Base-by-base conservation (phyloP, 2,113 vertebrate genomes). In the Mustela nigripes region DNA sequence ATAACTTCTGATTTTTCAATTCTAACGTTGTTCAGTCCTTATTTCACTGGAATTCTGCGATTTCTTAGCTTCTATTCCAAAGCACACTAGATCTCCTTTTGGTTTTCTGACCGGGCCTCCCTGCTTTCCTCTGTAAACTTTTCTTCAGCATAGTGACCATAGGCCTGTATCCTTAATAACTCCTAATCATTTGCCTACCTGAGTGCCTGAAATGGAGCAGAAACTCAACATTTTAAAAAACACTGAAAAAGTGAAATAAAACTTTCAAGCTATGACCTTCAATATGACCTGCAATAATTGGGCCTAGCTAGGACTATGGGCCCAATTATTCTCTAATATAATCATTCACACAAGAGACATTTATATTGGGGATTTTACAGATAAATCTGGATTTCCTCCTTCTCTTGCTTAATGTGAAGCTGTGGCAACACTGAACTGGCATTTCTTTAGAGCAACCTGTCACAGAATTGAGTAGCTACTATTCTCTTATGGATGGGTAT, bases 381-480 rank as follows among this genome's bases (percentile, higher is more conserved):
- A 48, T 62, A 71, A 79, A 84, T 88, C 60, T 96, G 71, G 53
- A 79, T 94, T 92, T 62, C 36, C 76, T 95, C 48, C 76, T 93
- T 80, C 15, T 85, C 28, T 96, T 91, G 21, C 53, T 80, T 76
- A 65, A 71, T 83, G 50, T 87, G 76, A 88, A 97, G 18, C 50
- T 87, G 39, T 50, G 26, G 53, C 78, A 78, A 71, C 11, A 71
- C 24, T 69, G n/a, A 73, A 33, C 4, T 79, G 48, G 22, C 33
- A 81, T 97, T 90, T 93, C 73, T 86, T 86, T 85, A 94, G 45
- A 91, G 87, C 63, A 94, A 91, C 39, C 7, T 76, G 74, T 58
- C 7, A 69, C 26, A 16, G 22, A 78, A 62, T 86, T 87, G 39
- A 94, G 86, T 81, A 93, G 63, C 73, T 73, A 56, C 24, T 71